These are phyloP conservation scores for Drosophila miranda DNA, from an alignment of 1,140 invertebrate species.

Conservation along the genomic window DNA sequence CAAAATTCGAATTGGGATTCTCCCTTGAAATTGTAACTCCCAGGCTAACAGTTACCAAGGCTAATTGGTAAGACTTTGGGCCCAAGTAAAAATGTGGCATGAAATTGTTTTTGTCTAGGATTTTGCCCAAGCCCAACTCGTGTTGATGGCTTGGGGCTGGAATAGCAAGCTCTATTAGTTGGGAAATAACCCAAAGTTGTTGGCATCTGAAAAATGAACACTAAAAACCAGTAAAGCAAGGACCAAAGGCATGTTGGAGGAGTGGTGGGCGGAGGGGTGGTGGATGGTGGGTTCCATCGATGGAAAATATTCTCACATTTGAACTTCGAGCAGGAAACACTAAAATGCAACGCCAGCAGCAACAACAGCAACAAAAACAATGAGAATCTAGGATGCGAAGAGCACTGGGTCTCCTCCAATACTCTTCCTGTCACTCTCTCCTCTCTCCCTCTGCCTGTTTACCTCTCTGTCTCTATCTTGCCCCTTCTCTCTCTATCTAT, in stretches of 20 bases:
- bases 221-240: constrained; percentile 20
- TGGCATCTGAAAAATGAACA: constrained; percentile 73
- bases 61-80: too few species aligned
- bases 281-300: constrained; percentile 12
- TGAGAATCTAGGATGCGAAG: constrained; percentile 11
- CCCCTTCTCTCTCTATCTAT: not conserved
- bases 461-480: constrained; percentile 3
- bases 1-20: too few species aligned
- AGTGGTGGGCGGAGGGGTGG: too few species aligned
- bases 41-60: too few species aligned
- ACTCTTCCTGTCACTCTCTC: not conserved
- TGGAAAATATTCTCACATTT: constrained; percentile 79
- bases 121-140: too few species aligned
- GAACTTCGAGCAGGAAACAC: constrained; percentile 80
- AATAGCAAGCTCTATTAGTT: constrained; percentile 71
- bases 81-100: too few species aligned
- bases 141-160: constrained; percentile 34
- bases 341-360: constrained; percentile 61
- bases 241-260: not conserved
- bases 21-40: too few species aligned
- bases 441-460: not conserved
- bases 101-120: too few species aligned
- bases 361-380: constrained; percentile 17
- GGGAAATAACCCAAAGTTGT: constrained; percentile 62
- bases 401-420: constrained; percentile 9